Base-by-base conservation (phyloP, 2,113 vertebrate species). In the Butorides virescens region DNA sequence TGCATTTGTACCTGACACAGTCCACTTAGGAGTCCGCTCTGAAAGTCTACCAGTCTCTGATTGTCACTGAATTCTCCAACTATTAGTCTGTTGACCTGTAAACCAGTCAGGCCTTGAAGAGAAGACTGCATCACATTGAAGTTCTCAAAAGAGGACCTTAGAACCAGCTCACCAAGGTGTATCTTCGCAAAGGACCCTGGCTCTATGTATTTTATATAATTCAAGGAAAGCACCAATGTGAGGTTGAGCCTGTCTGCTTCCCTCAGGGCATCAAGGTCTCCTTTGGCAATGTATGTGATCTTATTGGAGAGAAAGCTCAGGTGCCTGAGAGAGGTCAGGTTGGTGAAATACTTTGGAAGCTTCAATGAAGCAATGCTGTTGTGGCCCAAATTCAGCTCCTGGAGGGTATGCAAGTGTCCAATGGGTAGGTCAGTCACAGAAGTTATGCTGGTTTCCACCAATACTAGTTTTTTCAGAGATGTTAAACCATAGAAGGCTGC, bases 141-240 rank as follows among this genome's bases (percentile, higher is more conserved):
- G 67, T 46, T 96, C 85, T 97, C 92, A 94, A 99, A 98, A 86
- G 96, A 92, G 67, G 93, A 93, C 93, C 96, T 97, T 80, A 99
- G 79, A 74, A 92, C 90, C 72, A 99, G 91, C 92, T 97, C 94
- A 37, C 61, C 59, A 0, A 99, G 97, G 20, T 66, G 91, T 56
- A 98, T 66, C 25, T 77, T 94, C 22, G 88, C 80, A 83, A 99
- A 98, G 52, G 98, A 84, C 34, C 93, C 96, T 4, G 65, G 91
- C 71, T 98, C 59, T 19, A 99, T 98, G 44, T 93, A 73, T n/a
- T 97, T 88, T 77, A 99, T 97, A 30, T 86, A 53, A 67, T 99
- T 98, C 56, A 97, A 42, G 58, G 98, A 98, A 29, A 99, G 94
- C 19, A 98, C 98, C 85, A 98, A 77, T 1, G 98, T 98, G 44